Evolutionary conservation across 2,797 vertebrate species (phyloP), one percentile per base, ranked within the genome.

Genomic region (Gambusia yucatana): DNA sequence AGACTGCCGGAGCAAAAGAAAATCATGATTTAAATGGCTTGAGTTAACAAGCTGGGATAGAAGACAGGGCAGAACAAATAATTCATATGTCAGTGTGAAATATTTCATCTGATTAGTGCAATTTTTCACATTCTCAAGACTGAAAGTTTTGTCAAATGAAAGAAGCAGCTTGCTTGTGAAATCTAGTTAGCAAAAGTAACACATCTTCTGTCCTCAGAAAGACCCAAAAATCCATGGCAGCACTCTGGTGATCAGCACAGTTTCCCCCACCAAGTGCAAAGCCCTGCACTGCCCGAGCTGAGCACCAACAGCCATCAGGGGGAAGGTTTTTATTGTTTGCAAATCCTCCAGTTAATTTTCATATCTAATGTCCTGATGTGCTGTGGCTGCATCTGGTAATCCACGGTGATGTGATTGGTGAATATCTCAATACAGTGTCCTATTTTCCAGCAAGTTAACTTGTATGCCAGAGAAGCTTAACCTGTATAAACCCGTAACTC

Each of bases 401-500:
- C 94, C 93, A 92, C 82, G 70, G 82, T 92, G 90, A 93, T 93
- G 92, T 94, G 94, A 95, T 94, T 94, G 94, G 91, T 87, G 91
- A 91, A 85, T 90, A 93, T 92, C 92, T 93, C 90, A 85, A 93
- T 89, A 92, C 80, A 90, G 87, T 93, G 94, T 94, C 93, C 94
- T 93, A 94, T 90, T 95, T 95, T 89, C 73, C 69, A 73, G 85
- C 78, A 90, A 78, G 87, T 87, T 84, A 90, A 90, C 84, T 84
- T 88, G 48, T 82, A 80, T 88, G 86, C 86, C 83, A 77, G 83
- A 72, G 76, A 87, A 89, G 91, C 88, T 94, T 91, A 94, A 86
- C 88, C 82, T 84, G 79, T 79, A 82, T 87, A 84, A 93, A 92
- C 85, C 84, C n/a, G 22, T 73, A 81, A 91, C 84, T 90, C 79